Evolutionary conservation across 1,140 invertebrate genomes (phyloP), one percentile per base, ranked within the genome.

Genomic region (Caenorhabditis brenneri): DNA sequence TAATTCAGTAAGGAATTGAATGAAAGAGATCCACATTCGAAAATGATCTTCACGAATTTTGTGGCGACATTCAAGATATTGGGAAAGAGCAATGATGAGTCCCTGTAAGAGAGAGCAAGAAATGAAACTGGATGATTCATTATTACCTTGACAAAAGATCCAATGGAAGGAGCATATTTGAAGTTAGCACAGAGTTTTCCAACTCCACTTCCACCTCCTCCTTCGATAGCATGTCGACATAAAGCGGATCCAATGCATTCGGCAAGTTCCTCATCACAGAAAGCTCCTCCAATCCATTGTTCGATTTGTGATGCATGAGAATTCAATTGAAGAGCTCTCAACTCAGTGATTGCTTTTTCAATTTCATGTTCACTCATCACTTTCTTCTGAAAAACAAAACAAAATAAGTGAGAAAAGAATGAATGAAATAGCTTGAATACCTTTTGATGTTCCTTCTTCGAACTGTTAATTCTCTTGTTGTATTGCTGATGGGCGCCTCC

Each of bases 1-100:
- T 12, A 89, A 24, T 65, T 90, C 89, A 78, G 85, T 85, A 4
- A 88, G 55, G 78, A 89, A 89, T 69, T 82, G 87, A 24, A 89
- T 84, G 42, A 88, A 89, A 15, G 80, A 80, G n/a, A 89, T 88
- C 88, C 88, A 89, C 60, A 90, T 82, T 39, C 82, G 53, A 33
- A 89, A 86, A 55, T 90, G 88, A 46, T 87, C 82, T 9, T 58
- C 81, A 9, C 89, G 85, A 19, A 89, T 84, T 42, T 88, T 81
- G 46, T 82, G 87, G 24, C 89, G 85, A 46, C 89, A 89, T 27
- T 89, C 88, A 69, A 83, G 89, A 51, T 89, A 89, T 58, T 90
- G 88, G 27, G 60, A 48, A n/a, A 88, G 42, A 16, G 85, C 83
- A 19, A 80, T 85, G 24, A 89, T 79, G 15, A 89, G 81, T 6